phyloP scores from a whole-genome alignment of 2,113 vertebrate species.

The Psammodynastes pulverulentus region DNA sequence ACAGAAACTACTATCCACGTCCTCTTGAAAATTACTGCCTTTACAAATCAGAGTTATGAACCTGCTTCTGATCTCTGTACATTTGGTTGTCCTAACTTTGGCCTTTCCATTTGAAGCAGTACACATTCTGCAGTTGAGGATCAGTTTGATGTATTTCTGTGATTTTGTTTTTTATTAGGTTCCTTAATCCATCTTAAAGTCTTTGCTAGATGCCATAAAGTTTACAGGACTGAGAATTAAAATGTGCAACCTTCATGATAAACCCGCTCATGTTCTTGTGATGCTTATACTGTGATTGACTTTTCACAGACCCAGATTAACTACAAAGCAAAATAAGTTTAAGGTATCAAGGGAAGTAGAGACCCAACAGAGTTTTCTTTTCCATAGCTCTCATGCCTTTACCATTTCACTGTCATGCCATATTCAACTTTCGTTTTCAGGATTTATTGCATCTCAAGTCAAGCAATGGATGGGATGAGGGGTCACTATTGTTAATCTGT shows the following conservation, averaged over 20 bases:
- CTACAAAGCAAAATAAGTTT: background rate
- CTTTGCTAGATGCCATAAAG: background rate
- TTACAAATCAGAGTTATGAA: background rate
- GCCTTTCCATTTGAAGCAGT: background rate
- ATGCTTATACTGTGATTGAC: background rate
- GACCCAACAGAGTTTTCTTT: background rate
- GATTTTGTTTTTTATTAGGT: background rate
- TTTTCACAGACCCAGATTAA: background rate
- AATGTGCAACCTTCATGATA: background rate
- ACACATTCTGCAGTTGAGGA: background rate
- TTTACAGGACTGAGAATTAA: background rate
- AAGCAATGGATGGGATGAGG: background rate
- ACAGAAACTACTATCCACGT: background rate
- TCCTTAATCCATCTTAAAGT: background rate
- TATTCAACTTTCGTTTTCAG: background rate
- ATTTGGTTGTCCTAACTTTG: background rate
- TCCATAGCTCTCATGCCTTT: background rate
- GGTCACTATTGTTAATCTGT: background rate
- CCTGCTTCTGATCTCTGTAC: background rate
- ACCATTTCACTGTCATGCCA: background rate
- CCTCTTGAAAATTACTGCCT: background rate
- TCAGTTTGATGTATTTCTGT: background rate
- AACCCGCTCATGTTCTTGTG: background rate
- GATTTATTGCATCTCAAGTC: background rate
- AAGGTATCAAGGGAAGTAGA: background rate